phyloP scores from a whole-genome alignment of 1,140 invertebrate species.

The Scaptomyza graminum region DNA sequence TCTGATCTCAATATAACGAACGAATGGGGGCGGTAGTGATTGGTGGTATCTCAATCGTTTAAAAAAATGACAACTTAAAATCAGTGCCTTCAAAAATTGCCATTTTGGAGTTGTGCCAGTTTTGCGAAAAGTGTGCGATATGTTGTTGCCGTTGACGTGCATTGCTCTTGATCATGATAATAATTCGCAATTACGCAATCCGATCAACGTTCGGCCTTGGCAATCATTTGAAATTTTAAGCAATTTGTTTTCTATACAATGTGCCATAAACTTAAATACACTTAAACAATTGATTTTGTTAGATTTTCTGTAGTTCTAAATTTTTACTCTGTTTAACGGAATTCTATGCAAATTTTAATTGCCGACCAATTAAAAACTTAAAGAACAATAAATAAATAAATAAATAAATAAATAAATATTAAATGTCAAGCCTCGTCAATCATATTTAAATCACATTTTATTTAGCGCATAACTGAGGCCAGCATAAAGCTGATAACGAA shows the following conservation, averaged over 20 bases:
- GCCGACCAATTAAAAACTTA: neutral
- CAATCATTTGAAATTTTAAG: constrained; percentile 44
- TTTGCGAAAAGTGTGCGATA: neutral
- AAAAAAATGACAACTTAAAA: no score
- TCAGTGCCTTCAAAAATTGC: no score
- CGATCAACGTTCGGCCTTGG: constrained; percentile 62
- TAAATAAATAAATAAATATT: no score
- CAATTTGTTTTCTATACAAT: constrained; percentile 10
- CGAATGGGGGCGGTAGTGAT: no score
- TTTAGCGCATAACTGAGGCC: no score
- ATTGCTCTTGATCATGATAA: constrained; percentile 55
- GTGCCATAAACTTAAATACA: neutral
- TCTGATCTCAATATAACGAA: no score
- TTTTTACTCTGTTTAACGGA: no score
- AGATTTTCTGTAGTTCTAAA: neutral
- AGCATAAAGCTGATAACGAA: no score
- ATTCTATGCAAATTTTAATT: neutral
- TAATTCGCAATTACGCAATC: constrained; percentile 51
- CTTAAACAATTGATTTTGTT: constrained; percentile 7
- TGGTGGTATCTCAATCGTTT: no score
- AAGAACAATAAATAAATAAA: neutral
- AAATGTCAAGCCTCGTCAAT: no score
- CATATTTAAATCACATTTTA: no score
- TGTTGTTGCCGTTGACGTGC: constrained; percentile 16
- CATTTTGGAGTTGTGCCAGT: no score